Evolutionary conservation across 2,113 vertebrate genomes (phyloP).

Genomic region (Gallinago paraguaiae): DNA sequence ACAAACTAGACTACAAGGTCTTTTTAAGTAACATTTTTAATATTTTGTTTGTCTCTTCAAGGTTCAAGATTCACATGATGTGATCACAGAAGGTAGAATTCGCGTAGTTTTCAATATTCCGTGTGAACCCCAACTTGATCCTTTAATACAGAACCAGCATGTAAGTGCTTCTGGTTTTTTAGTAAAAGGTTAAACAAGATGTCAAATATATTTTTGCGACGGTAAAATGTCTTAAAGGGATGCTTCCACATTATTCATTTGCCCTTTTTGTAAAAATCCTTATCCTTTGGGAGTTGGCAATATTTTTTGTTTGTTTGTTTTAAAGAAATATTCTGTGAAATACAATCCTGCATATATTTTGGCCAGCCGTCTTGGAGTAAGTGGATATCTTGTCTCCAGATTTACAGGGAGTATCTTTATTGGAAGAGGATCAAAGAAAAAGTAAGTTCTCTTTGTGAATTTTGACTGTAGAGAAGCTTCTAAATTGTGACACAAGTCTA

Average conservation of each 20-base stretch:
- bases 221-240: not conserved
- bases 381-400: conserved; percentile 96
- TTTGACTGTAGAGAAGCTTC: conserved; percentile 25
- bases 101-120: conserved; percentile 93
- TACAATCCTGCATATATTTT: conserved; percentile 95
- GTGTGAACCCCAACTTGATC: conserved; percentile 90
- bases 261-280: not conserved
- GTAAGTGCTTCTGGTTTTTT: conserved; percentile 77
- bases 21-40: not conserved
- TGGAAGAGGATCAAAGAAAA: conserved; percentile 93
- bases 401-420: conserved; percentile 99
- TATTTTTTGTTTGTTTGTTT: conserved; percentile 68
- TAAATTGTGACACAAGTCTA: not conserved
- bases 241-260: not conserved
- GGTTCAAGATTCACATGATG: conserved; percentile 93
- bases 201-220: not conserved
- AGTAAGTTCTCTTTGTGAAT: conserved; percentile 79
- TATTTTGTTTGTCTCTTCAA: conserved; percentile 31
- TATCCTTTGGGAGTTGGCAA: not conserved
- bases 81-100: conserved; percentile 91
- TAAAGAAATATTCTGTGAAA: conserved; percentile 95
- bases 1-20: not conserved
- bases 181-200: not conserved
- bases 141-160: conserved; percentile 96
- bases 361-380: conserved; percentile 93